phyloP scores from a whole-genome alignment of 2,797 vertebrate genomes.

The Channallabes apus region DNA sequence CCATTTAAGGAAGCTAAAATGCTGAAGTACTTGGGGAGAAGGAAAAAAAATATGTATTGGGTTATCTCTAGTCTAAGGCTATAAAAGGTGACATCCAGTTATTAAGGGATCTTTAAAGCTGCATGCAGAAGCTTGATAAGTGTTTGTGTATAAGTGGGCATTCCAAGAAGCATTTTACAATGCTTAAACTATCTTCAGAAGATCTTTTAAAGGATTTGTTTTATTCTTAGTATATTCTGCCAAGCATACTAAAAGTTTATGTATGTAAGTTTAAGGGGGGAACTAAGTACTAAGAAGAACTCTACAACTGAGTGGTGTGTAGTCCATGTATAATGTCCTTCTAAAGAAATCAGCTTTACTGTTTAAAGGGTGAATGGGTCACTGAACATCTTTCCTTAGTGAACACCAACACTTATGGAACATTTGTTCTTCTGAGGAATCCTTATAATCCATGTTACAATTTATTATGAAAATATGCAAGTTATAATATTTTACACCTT shows the following conservation, averaged over 20 bases:
- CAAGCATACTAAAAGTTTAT: not conserved
- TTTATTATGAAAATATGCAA: not conserved
- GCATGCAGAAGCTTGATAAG: not conserved
- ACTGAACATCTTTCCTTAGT: not conserved
- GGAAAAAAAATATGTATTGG: not conserved
- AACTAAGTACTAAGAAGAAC: too few species aligned
- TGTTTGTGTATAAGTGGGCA: not conserved
- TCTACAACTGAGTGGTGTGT: not conserved
- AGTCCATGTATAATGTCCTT: too few species aligned
- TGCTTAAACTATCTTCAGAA: not conserved
- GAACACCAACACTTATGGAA: not conserved
- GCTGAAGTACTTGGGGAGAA: not conserved
- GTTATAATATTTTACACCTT: too few species aligned
- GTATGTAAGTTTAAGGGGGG: too few species aligned
- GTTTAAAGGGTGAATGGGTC: not conserved
- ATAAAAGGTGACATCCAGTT: not conserved
- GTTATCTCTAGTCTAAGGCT: not conserved
- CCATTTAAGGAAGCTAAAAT: not conserved
- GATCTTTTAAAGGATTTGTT: not conserved
- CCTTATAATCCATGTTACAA: not conserved
- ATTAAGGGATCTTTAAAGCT: not conserved
- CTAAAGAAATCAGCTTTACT: not conserved
- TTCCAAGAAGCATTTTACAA: not conserved
- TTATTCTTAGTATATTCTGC: not conserved
- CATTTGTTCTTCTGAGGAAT: not conserved